Evolutionary conservation across 2,113 vertebrate species (phyloP).

Genomic region (Lanius collurio): DNA sequence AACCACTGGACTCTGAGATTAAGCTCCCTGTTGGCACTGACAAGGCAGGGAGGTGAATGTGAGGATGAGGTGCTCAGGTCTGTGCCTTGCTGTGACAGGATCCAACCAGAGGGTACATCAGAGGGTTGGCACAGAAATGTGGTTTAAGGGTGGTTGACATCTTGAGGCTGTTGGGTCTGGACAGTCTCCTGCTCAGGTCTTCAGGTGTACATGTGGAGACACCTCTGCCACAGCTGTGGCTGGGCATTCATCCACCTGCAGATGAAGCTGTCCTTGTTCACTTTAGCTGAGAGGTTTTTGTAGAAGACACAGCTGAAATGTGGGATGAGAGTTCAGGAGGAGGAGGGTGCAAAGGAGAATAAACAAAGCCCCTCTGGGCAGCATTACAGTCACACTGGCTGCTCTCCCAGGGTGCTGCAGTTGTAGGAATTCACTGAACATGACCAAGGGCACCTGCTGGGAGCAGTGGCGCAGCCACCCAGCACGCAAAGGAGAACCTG

Average conservation of each 20-base stretch:
- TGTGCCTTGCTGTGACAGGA: background rate
- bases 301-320: background rate
- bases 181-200: background rate
- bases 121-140: background rate
- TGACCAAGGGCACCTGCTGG: background rate
- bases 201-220: background rate
- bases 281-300: background rate
- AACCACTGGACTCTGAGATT: background rate
- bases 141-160: background rate
- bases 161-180: background rate
- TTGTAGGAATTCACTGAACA: background rate
- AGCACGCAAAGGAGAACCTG: background rate
- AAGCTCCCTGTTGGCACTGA: background rate
- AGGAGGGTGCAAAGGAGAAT: background rate
- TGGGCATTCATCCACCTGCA: background rate
- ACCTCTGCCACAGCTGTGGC: background rate
- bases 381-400: background rate
- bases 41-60: background rate
- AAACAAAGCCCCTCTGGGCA: background rate
- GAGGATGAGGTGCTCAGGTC: background rate
- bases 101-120: accelerated
- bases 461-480: background rate
- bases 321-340: background rate
- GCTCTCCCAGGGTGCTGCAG: background rate
- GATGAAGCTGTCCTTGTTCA: background rate